Evolutionary conservation across 2,888 invertebrate species (phyloP), one percentile per base, ranked within the genome.

Genomic region (Parelbella ahira): DNA sequence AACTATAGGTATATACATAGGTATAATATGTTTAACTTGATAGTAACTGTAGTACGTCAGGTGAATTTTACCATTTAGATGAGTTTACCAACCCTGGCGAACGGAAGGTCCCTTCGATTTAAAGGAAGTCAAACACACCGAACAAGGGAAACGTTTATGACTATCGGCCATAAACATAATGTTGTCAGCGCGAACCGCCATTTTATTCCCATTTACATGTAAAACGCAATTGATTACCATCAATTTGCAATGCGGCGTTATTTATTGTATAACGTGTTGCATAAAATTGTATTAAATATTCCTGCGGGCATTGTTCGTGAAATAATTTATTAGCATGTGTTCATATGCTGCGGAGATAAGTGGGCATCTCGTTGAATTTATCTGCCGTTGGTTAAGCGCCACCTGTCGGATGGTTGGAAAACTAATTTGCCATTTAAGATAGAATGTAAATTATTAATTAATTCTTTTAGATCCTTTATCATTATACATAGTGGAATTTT

Each of bases 171-270:
- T 43, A 37, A 37, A 37, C 43, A 29, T 36, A 37, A 24, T 30
- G 37, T 30, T 43, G 43, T 20, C 37, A 30, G 36, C 23, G 54
- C 54, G 47, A 44, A 49, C 54, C 50, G 53, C 54, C 56, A 54
- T 68, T 65, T 63, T 62, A 54, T 60, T 55, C 34, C 58, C 51
- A 70, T 78, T 68, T 69, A 64, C 58, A 78, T 75, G 70, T 58
- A 61, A 70, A 78, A 60, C 49, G 52, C 57, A 60, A 68, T 72
- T 63, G 59, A 60, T 63, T 60, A 56, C 51, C 53, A 62, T 42
- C 42, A 29, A 68, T 66, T 63, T 49, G 49, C 50, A 47, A 49
- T 48, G 53, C 50, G 43, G 33, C 44, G 54, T 56, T 54, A 62
- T 70, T 68, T 68, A 72, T 71, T 60, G 59, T 56, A 48, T 50